Percentiles rank a stretch among this genome's conserved stretches.
These are phyloP conservation scores for Schizothorax lantsangensis DNA, from an alignment of 2,797 vertebrate species.

Conservation along the genomic window DNA sequence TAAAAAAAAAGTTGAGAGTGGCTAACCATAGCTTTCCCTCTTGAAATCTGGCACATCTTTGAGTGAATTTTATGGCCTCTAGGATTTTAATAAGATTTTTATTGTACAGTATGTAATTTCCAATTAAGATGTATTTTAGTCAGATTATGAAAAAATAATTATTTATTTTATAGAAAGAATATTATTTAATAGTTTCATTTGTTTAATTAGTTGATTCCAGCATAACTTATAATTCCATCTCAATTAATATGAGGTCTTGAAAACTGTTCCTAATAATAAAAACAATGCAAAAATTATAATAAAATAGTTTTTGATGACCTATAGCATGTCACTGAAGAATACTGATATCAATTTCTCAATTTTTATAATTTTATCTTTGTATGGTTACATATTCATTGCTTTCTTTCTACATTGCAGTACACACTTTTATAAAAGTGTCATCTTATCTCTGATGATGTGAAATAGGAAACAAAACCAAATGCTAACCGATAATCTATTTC, in stretches of 20 bases:
- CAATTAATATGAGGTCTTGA: not conserved
- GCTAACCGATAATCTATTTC: not conserved
- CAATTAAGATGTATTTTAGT: not conserved
- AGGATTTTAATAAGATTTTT: not conserved
- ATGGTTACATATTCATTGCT: not conserved
- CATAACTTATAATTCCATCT: not conserved
- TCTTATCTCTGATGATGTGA: constrained; percentile 2
- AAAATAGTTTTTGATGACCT: not conserved
- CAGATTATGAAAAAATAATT: not conserved
- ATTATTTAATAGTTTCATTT: not conserved
- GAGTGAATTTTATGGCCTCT: not conserved
- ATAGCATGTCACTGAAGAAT: not conserved
- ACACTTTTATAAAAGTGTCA: not conserved
- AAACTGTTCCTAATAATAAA: not conserved
- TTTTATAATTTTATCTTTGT: not conserved
- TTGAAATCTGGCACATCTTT: constrained; percentile 2
- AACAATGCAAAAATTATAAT: not conserved
- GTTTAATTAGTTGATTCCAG: not conserved
- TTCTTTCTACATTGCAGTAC: not conserved
- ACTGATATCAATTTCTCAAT: not conserved
- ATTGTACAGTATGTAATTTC: not conserved
- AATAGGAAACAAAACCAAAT: not conserved
- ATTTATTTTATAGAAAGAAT: too few relatives aligned
- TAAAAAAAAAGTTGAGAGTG: not conserved
- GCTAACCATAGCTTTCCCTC: not conserved